phyloP scores from a whole-genome alignment of 2,888 invertebrate species.

The Achlya flavicornis region DNA sequence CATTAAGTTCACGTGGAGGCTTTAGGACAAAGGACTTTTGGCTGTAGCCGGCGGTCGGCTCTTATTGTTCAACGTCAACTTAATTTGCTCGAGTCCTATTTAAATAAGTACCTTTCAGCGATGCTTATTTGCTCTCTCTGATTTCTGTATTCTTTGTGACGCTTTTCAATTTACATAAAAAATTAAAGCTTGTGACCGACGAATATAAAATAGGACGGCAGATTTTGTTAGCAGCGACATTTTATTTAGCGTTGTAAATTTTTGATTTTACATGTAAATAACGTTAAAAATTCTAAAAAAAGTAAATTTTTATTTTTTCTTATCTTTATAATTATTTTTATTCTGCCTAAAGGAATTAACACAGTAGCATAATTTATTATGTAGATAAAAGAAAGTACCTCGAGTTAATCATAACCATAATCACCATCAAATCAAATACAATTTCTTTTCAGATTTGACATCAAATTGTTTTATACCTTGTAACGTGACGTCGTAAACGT shows the following conservation, averaged over 20 bases:
- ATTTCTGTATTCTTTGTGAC: slow-evolving; percentile 21
- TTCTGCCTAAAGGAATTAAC: too few relatives aligned
- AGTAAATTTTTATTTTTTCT: too few relatives aligned
- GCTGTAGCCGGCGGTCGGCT: not conserved
- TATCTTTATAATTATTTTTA: too few relatives aligned
- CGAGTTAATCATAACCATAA: not conserved
- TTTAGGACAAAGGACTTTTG: not conserved
- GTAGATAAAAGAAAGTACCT: too few relatives aligned
- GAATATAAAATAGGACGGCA: slow-evolving; percentile 8
- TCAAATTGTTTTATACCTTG: not conserved
- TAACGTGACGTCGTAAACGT: not conserved
- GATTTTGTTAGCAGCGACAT: slow-evolving; percentile 24
- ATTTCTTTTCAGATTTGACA: too few relatives aligned
- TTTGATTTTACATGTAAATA: not conserved
- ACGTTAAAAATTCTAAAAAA: too few relatives aligned
- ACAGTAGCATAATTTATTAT: too few relatives aligned
- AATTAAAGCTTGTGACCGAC: slow-evolving; percentile 16
- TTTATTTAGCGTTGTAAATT: not conserved
- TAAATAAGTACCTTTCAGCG: slow-evolving; percentile 30
- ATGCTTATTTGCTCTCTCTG: slow-evolving; percentile 29
- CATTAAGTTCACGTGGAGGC: not conserved
- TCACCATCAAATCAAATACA: not conserved
- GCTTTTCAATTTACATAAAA: slow-evolving; percentile 40
- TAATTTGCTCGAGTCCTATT: slow-evolving; percentile 28
- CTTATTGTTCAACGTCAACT: slow-evolving; percentile 22